A percentile compares a stretch with the other conserved stretches of the same genome.
Evolutionary conservation across 2,113 vertebrate genomes (phyloP).

Genomic region (Machaerirhynchus nigripectus): DNA sequence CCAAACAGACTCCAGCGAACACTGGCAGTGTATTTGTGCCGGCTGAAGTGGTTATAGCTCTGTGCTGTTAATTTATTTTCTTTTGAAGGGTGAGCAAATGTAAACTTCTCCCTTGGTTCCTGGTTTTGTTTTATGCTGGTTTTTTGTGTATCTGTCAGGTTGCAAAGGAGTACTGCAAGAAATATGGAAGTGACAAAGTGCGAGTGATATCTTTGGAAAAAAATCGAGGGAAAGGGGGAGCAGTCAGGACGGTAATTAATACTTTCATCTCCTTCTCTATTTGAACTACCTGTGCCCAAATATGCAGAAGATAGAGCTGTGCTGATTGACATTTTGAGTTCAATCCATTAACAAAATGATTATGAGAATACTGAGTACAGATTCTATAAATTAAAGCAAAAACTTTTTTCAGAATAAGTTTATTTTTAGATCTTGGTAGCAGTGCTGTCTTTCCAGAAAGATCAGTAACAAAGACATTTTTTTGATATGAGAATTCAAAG

Average conservation of each 20-base stretch:
- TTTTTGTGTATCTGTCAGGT: conserved; percentile 77
- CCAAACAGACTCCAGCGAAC: not conserved
- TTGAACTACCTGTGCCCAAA: not conserved
- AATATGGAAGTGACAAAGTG: conserved; percentile 88
- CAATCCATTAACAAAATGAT: not conserved
- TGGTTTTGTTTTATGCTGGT: conserved; percentile 25
- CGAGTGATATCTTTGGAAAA: conserved; percentile 86
- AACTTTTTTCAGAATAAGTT: not conserved
- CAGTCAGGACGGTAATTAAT: conserved; percentile 86
- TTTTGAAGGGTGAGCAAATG: not conserved
- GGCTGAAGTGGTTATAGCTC: conserved; percentile 1
- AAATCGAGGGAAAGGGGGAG: conserved; percentile 95
- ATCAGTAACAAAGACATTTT: not conserved
- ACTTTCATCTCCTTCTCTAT: conserved; percentile 38
- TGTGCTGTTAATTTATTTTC: not conserved
- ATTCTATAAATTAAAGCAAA: not conserved
- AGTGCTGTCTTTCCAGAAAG: not conserved
- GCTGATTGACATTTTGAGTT: not conserved
- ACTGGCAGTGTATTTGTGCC: not conserved
- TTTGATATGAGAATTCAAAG: not conserved
- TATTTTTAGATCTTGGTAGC: not conserved
- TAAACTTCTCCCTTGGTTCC: not conserved
- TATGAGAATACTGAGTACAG: not conserved
- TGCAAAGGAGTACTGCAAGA: conserved; percentile 83
- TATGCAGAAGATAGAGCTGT: not conserved